Percentiles rank a stretch among this genome's conserved stretches.
These are phyloP conservation scores for Pilophorus perplexus DNA, from an alignment of 2,888 invertebrate species.

Conservation along the genomic window DNA sequence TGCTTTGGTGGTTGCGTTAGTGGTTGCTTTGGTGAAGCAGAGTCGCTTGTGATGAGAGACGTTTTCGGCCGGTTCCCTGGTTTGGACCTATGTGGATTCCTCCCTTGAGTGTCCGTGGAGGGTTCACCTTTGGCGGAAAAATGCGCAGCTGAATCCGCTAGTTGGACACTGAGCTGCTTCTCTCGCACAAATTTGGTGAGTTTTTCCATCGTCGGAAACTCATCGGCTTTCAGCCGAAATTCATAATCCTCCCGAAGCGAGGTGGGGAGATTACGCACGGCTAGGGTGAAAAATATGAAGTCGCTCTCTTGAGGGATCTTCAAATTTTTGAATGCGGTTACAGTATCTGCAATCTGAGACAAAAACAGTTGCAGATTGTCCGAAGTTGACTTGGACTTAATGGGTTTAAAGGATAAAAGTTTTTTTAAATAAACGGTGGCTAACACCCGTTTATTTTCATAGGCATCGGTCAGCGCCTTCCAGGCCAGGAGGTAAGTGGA, in stretches of 20 bases:
- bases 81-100: no score
- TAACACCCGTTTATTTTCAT: constrained; percentile 30
- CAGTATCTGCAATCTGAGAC: constrained; percentile 20
- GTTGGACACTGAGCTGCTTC: not conserved
- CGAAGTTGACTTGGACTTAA: not conserved
- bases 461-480: constrained; percentile 28
- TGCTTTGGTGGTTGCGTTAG: no score
- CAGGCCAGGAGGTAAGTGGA: constrained; percentile 33
- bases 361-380: constrained; percentile 24
- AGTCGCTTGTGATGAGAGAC: no score
- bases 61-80: no score
- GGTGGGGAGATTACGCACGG: not conserved
- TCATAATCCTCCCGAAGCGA: not conserved
- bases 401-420: constrained; percentile 31
- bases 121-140: constrained; percentile 41
- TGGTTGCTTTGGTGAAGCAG: no score
- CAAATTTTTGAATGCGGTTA: constrained; percentile 16
- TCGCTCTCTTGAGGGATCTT: constrained; percentile 20
- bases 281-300: constrained; percentile 37
- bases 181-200: not conserved
- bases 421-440: constrained; percentile 27
- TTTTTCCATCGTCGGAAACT: not conserved
- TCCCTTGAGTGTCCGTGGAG: no score
- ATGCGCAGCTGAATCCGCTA: constrained; percentile 37
- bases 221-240: not conserved